Evolutionary conservation across 1,140 invertebrate species (phyloP).

Genomic region (Eufriesea mexicana): DNA sequence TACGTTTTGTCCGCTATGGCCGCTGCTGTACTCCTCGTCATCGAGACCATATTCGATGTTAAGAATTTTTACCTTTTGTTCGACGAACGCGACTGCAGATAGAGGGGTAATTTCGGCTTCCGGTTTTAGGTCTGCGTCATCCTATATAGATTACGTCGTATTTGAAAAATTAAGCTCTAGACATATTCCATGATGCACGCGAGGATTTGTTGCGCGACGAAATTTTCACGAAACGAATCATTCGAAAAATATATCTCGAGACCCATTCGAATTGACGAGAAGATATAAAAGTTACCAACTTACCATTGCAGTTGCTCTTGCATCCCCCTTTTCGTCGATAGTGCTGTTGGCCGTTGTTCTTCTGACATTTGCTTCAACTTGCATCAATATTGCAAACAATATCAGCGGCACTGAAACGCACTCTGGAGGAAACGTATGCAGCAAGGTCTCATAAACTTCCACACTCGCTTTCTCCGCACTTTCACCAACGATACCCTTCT

Average conservation of each 20-base stretch:
- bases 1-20: neutral
- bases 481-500: conserved; percentile 70
- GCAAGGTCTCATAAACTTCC: conserved; percentile 72
- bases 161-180: too few species aligned
- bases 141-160: neutral
- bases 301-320: neutral
- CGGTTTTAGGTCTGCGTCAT: neutral
- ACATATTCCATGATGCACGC: too few species aligned
- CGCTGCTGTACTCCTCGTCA: conserved; percentile 57
- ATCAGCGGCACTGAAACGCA: conserved; percentile 78
- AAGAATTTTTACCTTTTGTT: conserved; percentile 36
- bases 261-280: too few species aligned
- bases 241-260: too few species aligned
- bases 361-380: conserved; percentile 64
- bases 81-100: neutral
- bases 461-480: conserved; percentile 50
- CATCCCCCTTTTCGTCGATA: neutral
- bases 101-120: neutral
- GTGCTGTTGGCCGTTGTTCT: neutral
- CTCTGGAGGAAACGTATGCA: conserved; percentile 79
- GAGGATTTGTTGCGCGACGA: too few species aligned
- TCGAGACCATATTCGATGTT: conserved; percentile 58
- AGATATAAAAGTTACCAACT: neutral
- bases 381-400: conserved; percentile 79
- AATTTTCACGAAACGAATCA: too few species aligned